These are phyloP conservation scores for Burhinus oedicnemus DNA, from an alignment of 2,113 vertebrate species.

Conservation along the genomic window DNA sequence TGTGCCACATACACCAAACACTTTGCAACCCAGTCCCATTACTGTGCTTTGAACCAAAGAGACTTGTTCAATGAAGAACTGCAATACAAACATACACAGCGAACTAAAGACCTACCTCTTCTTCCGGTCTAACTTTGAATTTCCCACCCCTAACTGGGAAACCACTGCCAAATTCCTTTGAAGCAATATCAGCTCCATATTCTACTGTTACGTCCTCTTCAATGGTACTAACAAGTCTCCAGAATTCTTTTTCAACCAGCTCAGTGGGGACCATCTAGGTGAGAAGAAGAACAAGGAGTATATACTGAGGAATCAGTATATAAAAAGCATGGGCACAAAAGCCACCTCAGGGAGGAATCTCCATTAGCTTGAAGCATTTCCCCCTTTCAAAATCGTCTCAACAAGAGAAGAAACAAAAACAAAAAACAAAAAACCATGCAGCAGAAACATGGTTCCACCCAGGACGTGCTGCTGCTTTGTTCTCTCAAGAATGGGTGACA, in stretches of 20 bases:
- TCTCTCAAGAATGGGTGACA: neutral
- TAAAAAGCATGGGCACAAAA: neutral
- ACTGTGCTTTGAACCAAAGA: neutral
- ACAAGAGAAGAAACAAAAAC: neutral
- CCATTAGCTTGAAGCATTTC: neutral
- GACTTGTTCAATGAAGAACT: neutral
- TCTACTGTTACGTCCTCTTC: conserved; percentile 98
- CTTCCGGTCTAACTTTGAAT: conserved; percentile 87
- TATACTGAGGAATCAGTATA: neutral
- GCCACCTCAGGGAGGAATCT: neutral
- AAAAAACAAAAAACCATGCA: neutral
- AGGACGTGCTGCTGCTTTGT: neutral
- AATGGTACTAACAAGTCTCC: conserved; percentile 95
- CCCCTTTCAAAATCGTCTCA: neutral
- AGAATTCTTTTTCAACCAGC: conserved; percentile 97
- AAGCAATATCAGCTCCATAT: conserved; percentile 97
- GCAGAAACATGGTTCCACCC: neutral
- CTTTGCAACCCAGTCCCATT: neutral
- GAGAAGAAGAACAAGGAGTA: neutral
- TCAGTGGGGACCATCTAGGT: conserved; percentile 97
- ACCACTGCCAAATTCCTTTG: conserved; percentile 97
- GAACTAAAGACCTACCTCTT: conserved; percentile 81
- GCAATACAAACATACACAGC: neutral
- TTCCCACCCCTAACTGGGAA: conserved; percentile 93
- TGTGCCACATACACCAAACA: neutral